These are phyloP conservation scores for Pampusana beccarii DNA, from an alignment of 2,113 vertebrate genomes.

Conservation along the genomic window DNA sequence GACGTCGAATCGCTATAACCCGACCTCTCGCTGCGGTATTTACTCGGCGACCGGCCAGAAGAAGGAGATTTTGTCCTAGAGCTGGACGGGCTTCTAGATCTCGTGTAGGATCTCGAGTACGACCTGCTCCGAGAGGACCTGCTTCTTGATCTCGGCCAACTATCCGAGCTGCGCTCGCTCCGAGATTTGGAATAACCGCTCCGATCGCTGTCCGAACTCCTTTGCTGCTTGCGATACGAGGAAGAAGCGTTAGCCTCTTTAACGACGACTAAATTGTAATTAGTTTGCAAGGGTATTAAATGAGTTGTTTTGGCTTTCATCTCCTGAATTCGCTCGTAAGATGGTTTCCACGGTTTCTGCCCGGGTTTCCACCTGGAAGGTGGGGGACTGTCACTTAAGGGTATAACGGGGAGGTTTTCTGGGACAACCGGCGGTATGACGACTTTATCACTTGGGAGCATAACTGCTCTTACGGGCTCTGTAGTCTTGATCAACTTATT, in stretches of 20 bases:
- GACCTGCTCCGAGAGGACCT: constrained; percentile 85
- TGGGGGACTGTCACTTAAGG: constrained; percentile 94
- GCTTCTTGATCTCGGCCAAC: constrained; percentile 74
- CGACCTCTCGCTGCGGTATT: constrained; percentile 77
- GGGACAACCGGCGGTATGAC: constrained; percentile 66
- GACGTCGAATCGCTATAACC: constrained; percentile 83
- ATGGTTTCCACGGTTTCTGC: constrained; percentile 97
- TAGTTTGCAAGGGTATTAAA: constrained; percentile 63
- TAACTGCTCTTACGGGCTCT: constrained; percentile 65
- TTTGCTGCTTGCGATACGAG: constrained; percentile 62
- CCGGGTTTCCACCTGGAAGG: constrained; percentile 98
- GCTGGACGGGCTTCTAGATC: constrained; percentile 81
- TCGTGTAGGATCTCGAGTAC: constrained; percentile 82
- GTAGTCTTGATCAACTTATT: constrained; percentile 67
- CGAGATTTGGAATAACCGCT: constrained; percentile 71
- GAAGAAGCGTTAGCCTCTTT: constrained; percentile 69
- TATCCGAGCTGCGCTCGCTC: constrained; percentile 73
- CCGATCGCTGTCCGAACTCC: constrained; percentile 72
- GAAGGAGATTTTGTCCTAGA: constrained; percentile 81
- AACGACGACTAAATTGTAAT: constrained; percentile 40
- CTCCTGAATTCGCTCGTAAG: constrained; percentile 91
- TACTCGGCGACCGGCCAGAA: constrained; percentile 64
- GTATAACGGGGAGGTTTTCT: constrained; percentile 87
- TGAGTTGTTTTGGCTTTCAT: constrained; percentile 84
- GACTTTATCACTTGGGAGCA: constrained; percentile 74